Base-by-base conservation (phyloP, 2,113 vertebrate species). In the Gnathonemus longibarbis region DNA sequence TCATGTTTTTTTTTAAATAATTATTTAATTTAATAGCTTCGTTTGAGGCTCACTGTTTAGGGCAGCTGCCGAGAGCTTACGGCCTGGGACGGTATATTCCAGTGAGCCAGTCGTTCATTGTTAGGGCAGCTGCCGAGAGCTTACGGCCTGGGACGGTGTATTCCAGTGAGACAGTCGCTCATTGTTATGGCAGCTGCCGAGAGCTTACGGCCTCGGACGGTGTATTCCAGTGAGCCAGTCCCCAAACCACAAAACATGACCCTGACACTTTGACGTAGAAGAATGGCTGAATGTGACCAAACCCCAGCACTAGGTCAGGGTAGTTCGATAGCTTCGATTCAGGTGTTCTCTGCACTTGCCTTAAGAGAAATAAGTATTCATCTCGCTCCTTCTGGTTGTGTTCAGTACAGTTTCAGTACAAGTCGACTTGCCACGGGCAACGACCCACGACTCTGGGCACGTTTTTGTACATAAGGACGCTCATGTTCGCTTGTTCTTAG, bases 391-490 rank as follows among this genome's bases (percentile, higher is more conserved):
- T 86, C 35, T 86, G 35, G 89, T 46, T 42, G 35, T 46, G 50
- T 48, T 21, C 27, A 24, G 87, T 39, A n/a, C 45, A 84, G 45
- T 45, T 84, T 48, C 9, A 84, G 45, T 45, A 21, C 42, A 84
- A 24, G 83, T 48, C 24, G 53, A 50, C 89, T 13, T 45, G 52
- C 35, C 84, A n/a, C 85, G 17, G 45, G 24, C 39, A 39, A 87
- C 85, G 31, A 31, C 56, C 80, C 88, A 24, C 91, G 89, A 90
- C 92, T 94, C 90, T 93, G 94, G 94, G 95, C 93, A 95, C 95
- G 93, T 93, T 87, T 95, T 96, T 97, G 96, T 97, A 97, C 94
- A 97, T 97, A 96, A 94, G 94, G 97, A 95, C 95, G 94, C 92
- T 91, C 92, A 94, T 91, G 90, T 92, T 90, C 46, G 27, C 91